These are phyloP conservation scores for Enteromius fasciolatus DNA, from an alignment of 2,797 vertebrate species.

Conservation along the genomic window DNA sequence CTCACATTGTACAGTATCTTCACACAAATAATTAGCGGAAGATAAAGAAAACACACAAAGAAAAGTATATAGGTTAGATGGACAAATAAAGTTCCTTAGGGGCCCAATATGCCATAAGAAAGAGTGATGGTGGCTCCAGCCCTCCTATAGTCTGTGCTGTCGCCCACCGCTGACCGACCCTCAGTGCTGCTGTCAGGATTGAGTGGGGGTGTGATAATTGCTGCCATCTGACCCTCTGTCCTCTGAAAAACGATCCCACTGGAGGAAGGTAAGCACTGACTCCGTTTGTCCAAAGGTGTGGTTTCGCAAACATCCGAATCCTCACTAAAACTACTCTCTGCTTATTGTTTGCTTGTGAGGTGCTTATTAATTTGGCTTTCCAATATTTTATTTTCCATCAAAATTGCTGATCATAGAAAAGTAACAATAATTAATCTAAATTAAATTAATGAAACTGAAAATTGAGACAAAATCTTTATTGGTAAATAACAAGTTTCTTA, in stretches of 20 bases:
- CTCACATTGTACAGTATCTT: not conserved
- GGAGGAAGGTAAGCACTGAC: slow-evolving; percentile 72
- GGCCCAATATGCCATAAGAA: slow-evolving; percentile 39
- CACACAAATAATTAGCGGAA: not conserved
- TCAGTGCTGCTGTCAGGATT: slow-evolving; percentile 24
- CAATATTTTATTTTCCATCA: not conserved
- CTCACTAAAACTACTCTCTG: not conserved
- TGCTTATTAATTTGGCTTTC: not conserved
- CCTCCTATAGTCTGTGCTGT: slow-evolving; percentile 43
- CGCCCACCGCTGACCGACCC: slow-evolving; percentile 31
- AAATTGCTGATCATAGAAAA: not conserved
- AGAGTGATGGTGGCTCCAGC: slow-evolving; percentile 57
- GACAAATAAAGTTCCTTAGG: slow-evolving; percentile 33
- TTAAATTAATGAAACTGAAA: not conserved
- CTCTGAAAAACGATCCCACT: slow-evolving; percentile 73
- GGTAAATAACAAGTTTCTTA: too few relatives aligned
- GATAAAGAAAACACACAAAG: not conserved
- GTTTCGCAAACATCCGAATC: slow-evolving; percentile 19
- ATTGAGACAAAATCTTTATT: too few relatives aligned
- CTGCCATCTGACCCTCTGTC: slow-evolving; percentile 69
- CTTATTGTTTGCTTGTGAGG: not conserved
- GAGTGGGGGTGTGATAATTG: slow-evolving; percentile 71
- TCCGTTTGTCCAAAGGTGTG: slow-evolving; percentile 21
- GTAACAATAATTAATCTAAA: not conserved
- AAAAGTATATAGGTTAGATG: slow-evolving; percentile 21